phyloP scores from a whole-genome alignment of 2,113 vertebrate species.

The Trichomycterus rosablanca region DNA sequence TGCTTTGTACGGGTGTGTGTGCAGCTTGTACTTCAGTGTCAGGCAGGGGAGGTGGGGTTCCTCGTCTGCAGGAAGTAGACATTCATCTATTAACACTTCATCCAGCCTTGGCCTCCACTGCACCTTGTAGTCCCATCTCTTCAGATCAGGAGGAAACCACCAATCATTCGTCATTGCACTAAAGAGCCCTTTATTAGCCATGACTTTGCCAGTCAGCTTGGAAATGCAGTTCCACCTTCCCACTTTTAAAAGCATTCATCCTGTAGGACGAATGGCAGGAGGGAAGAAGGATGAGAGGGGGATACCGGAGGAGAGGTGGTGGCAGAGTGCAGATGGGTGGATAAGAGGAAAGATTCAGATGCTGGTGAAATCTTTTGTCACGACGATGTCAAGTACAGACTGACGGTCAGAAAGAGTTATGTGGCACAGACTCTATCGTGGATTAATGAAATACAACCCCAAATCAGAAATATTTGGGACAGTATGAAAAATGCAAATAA shows the following conservation, averaged over 20 bases:
- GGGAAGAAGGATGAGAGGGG: constrained; percentile 24
- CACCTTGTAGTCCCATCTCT: constrained; percentile 30
- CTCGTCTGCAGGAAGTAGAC: constrained; percentile 28
- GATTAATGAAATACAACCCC: neutral
- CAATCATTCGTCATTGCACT: constrained; percentile 38
- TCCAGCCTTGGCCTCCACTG: constrained; percentile 21
- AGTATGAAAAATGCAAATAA: too few relatives aligned
- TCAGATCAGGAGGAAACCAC: constrained; percentile 39
- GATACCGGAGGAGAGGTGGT: constrained; percentile 29
- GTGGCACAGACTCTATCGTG: neutral
- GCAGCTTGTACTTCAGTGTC: constrained; percentile 27
- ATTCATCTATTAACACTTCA: constrained; percentile 39
- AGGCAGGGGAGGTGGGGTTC: constrained; percentile 7
- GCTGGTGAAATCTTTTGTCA: constrained; percentile 21
- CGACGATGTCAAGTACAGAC: constrained; percentile 2
- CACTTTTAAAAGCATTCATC: constrained; percentile 41
- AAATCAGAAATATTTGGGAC: too few relatives aligned
- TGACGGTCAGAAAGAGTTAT: neutral
- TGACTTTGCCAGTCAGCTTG: constrained; percentile 14
- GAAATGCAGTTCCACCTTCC: constrained; percentile 22
- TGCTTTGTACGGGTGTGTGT: constrained; percentile 23
- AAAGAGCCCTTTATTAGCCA: constrained; percentile 42
- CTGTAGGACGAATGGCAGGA: constrained; percentile 20
- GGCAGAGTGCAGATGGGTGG: constrained; percentile 25
- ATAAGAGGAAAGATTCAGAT: constrained; percentile 33